These are phyloP conservation scores for Coreoperca whiteheadi DNA, from an alignment of 2,113 vertebrate species.

Conservation along the genomic window DNA sequence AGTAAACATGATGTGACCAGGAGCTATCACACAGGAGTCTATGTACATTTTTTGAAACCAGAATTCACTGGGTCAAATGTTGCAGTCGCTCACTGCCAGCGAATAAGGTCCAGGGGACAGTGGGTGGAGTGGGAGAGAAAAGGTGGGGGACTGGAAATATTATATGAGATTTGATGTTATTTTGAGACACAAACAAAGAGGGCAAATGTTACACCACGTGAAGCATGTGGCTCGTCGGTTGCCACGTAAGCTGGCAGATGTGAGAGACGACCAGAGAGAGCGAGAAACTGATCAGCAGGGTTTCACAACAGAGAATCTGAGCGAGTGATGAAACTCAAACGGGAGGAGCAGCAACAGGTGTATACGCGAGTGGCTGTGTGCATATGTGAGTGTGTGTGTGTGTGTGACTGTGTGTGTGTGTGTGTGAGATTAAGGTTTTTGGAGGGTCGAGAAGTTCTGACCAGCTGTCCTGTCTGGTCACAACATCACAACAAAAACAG, in stretches of 20 bases:
- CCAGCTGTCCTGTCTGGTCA: constrained; percentile 63
- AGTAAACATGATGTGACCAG: constrained; percentile 54
- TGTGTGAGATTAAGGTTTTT: constrained; percentile 32
- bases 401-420: constrained; percentile 24
- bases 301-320: constrained; percentile 79
- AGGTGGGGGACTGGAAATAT: constrained; percentile 58
- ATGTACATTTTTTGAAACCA: constrained; percentile 51
- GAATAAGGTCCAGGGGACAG: constrained; percentile 45
- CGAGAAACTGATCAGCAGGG: constrained; percentile 41
- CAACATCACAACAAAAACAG: constrained; percentile 79
- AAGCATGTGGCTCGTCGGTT: constrained; percentile 68
- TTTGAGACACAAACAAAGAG: constrained; percentile 85
- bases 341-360: constrained; percentile 83
- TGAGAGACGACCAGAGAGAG: constrained; percentile 31
- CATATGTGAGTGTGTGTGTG: constrained; percentile 34
- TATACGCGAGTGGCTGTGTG: constrained; percentile 62
- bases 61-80: constrained; percentile 63
- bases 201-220: constrained; percentile 75
- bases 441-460: constrained; percentile 31
- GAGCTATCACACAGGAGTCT: constrained; percentile 11
- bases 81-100: constrained; percentile 43
- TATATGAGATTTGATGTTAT: constrained; percentile 81
- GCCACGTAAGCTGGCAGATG: constrained; percentile 64
- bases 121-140: constrained; percentile 45
- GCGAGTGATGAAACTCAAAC: constrained; percentile 83